These are phyloP conservation scores for Osmerus mordax DNA, from an alignment of 2,113 vertebrate species.

Conservation along the genomic window DNA sequence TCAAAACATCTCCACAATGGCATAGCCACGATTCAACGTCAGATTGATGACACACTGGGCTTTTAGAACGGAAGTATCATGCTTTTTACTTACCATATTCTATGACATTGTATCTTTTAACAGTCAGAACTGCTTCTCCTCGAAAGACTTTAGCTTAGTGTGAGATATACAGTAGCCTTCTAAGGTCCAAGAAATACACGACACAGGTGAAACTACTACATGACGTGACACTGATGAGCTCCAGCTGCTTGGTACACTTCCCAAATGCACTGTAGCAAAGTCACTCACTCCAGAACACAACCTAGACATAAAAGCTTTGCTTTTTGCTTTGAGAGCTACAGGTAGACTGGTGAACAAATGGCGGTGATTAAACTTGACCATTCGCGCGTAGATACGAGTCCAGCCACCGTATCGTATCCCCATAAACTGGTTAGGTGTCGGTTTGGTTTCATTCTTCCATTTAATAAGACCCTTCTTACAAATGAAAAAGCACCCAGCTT, in stretches of 20 bases:
- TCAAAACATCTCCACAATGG: too few relatives aligned
- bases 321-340: neutral
- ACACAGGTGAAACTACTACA: neutral
- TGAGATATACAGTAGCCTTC: too few relatives aligned
- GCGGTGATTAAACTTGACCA: too few relatives aligned
- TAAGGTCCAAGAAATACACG: too few relatives aligned
- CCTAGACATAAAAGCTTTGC: neutral
- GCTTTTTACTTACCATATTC: too few relatives aligned
- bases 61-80: too few relatives aligned
- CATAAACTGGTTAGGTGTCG: conserved; percentile 1
- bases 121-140: too few relatives aligned
- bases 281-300: neutral
- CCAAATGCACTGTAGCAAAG: neutral
- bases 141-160: too few relatives aligned
- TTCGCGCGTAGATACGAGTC: neutral
- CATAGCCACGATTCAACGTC: too few relatives aligned
- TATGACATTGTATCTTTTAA: too few relatives aligned
- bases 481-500: conserved; percentile 45
- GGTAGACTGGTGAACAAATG: too few relatives aligned
- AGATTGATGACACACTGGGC: too few relatives aligned
- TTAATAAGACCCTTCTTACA: conserved; percentile 48
- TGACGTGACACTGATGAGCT: neutral
- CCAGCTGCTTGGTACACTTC: neutral
- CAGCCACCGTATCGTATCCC: neutral
- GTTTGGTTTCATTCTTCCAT: neutral